Conservation (phyloP, 1,140 invertebrate species). For the Oncopeltus fasciatus region DNA sequence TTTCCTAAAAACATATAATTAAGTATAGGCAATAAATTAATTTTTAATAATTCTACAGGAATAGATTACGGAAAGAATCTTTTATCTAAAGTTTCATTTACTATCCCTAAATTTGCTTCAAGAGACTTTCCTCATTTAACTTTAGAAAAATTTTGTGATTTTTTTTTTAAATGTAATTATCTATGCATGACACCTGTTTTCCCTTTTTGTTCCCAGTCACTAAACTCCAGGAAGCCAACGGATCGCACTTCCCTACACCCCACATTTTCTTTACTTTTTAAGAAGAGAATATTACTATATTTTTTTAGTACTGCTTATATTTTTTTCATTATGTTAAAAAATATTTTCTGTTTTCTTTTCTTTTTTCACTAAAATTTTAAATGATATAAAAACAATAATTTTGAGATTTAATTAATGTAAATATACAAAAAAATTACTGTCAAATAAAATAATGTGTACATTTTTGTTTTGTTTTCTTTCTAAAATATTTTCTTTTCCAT, state of each 20-base stretch:
- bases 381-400: neutral
- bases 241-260: slow-evolving; percentile 15
- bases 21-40: too few relatives aligned
- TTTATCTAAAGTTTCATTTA: too few relatives aligned
- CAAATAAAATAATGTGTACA: slow-evolving; percentile 1
- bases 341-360: neutral
- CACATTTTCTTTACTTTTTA: slow-evolving; percentile 16
- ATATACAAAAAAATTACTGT: slow-evolving; percentile 13
- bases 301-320: slow-evolving; percentile 9
- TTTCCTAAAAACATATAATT: too few relatives aligned
- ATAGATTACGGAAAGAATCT: too few relatives aligned
- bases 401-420: too few relatives aligned
- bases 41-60: too few relatives aligned
- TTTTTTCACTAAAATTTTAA: neutral
- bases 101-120: neutral
- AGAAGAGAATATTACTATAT: slow-evolving; percentile 11
- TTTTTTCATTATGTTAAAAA: neutral
- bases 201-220: slow-evolving; percentile 21
- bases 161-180: neutral
- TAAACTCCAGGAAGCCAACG: slow-evolving; percentile 17
- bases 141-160: neutral
- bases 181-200: slow-evolving; percentile 16
- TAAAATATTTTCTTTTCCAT: neutral
- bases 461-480: slow-evolving; percentile 24
- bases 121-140: neutral